Base-by-base conservation (phyloP, 2,113 vertebrate species). In the Chaetops frenatus region DNA sequence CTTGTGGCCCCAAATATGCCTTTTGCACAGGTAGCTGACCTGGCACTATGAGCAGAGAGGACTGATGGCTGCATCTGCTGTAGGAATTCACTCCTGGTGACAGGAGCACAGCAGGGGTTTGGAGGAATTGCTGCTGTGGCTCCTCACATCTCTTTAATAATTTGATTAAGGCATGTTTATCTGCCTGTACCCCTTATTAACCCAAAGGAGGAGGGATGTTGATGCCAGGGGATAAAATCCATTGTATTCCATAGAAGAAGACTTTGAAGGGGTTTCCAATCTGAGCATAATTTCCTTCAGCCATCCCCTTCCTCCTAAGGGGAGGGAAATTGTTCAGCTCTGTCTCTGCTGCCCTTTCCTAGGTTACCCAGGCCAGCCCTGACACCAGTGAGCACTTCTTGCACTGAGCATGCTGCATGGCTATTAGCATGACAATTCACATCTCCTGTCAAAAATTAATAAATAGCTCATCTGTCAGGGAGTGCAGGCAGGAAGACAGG, bases 351-450 rank as follows among this genome's bases (percentile, higher is more conserved):
- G 5, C 7, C 2, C 1, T 61, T 76, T 56, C 22, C 45, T 27
- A 72, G 38, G 16, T 12, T 31, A 76, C 24, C 54, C 21, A 81
- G 60, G 6, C 29, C 72, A 64, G 29, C 15, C 65, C 17, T 36
- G 67, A 29, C 4, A 25, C 20, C 47, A 15, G 36, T 74, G 35
- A 78, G 9, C 28, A 29, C 15, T 77, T 25, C 40, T 58, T 81
- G 28, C 24, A 16, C 19, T 23, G 40, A 35, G 56, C 40, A 64
- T 51, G 6, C 47, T 60, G 25, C 0, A 0, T 51, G 15, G 13
- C 13, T 44, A 6, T 56, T 64, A 51, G 17, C 22, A 18, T 42
- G 27, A 31, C 3, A 83, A 74, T 53, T 84, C 51, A 83, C 56
- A 78, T 31, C 56, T 69, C 40, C 44, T 61, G 31, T 79, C 80